Conservation (phyloP, 2,888 invertebrate genomes). For the Ophonus ardosiacus region DNA sequence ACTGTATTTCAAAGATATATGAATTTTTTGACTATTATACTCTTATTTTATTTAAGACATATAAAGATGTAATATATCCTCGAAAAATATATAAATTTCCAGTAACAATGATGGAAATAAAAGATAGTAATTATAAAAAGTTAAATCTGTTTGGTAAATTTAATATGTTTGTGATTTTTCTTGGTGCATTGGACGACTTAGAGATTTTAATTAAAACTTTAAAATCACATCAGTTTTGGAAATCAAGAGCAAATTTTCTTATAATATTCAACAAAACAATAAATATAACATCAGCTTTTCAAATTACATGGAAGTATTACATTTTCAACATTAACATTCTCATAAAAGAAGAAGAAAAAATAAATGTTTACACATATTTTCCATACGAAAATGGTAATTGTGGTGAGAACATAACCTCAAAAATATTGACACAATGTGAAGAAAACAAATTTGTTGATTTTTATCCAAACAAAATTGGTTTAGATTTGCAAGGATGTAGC, state of each 20-base stretch:
- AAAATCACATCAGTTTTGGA: conserved; percentile 2
- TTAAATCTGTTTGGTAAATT: not conserved
- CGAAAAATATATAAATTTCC: not conserved
- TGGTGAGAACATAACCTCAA: not conserved
- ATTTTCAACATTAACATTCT: conserved; percentile 22
- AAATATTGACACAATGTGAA: conserved; percentile 1
- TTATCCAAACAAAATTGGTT: conserved; percentile 44
- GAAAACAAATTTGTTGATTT: not conserved
- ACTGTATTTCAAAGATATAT: not conserved
- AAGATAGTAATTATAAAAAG: not conserved
- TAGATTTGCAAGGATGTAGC: conserved; percentile 17
- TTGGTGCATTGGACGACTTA: not conserved
- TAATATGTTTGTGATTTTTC: conserved; percentile 16
- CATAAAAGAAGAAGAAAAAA: not conserved
- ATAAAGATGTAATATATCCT: not conserved
- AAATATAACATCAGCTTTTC: conserved; percentile 2
- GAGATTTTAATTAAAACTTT: conserved; percentile 5
- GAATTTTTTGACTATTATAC: not conserved
- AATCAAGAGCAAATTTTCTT: conserved; percentile 14
- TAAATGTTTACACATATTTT: conserved; percentile 24
- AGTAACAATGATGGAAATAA: not conserved
- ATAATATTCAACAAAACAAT: not conserved
- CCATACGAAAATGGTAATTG: conserved; percentile 32
- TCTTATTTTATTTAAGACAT: conserved; percentile 4
- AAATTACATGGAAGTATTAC: conserved; percentile 20